These are phyloP conservation scores for Myanophis thanlyinensis DNA, from an alignment of 2,113 vertebrate species.

Conservation along the genomic window DNA sequence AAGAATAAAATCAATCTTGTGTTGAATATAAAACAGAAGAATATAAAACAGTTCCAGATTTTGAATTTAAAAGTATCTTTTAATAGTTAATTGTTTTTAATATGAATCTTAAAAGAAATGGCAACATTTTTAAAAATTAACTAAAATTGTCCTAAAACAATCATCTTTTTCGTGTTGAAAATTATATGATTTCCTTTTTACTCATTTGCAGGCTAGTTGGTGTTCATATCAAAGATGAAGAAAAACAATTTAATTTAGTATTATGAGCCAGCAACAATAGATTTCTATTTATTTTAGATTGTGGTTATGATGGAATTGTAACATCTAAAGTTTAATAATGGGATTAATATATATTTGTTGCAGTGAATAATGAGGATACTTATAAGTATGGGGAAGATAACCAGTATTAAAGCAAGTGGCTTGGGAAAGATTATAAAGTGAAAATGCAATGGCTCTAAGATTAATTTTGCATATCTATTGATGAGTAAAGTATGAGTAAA, in stretches of 20 bases:
- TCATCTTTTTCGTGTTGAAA: background rate
- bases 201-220: background rate
- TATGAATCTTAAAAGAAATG: background rate
- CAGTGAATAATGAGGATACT: background rate
- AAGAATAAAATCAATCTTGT: slow-evolving; percentile 5
- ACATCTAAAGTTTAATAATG: background rate
- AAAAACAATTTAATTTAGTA: background rate
- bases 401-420: background rate
- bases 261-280: background rate
- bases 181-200: background rate
- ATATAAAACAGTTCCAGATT: slow-evolving; percentile 36
- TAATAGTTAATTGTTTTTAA: background rate
- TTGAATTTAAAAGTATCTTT: slow-evolving; percentile 39
- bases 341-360: background rate
- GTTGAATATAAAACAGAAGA: slow-evolving; percentile 4
- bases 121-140: background rate
- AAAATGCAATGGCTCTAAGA: background rate
- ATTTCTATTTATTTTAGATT: background rate
- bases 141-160: background rate
- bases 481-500: background rate
- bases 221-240: background rate
- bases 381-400: background rate
- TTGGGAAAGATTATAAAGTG: background rate
- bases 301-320: background rate
- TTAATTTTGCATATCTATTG: background rate